phyloP scores from a whole-genome alignment of 1,140 invertebrate species.

The Pseudachorutes palmiensis region DNA sequence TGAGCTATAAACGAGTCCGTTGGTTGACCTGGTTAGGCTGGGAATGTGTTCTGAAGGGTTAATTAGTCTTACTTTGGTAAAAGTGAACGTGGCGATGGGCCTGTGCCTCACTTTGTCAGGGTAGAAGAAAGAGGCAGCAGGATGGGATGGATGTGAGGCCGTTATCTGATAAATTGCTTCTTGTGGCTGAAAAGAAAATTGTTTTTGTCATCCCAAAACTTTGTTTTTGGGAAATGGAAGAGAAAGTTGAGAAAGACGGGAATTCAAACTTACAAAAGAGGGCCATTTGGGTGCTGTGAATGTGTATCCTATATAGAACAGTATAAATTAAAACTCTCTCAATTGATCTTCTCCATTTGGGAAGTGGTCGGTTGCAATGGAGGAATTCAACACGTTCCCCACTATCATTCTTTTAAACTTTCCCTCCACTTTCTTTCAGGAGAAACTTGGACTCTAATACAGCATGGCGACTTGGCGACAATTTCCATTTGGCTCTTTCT shows the following conservation, averaged over 20 bases:
- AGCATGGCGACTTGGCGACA: no score
- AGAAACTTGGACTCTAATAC: no score
- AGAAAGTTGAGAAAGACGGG: not conserved
- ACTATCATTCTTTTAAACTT: no score
- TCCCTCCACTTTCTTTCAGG: no score
- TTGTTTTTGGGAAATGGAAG: not conserved
- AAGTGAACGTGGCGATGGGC: conserved; percentile 47
- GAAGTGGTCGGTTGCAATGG: not conserved
- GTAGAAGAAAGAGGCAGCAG: conserved; percentile 51
- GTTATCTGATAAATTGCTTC: conserved; percentile 53
- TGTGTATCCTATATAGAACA: conserved; percentile 47
- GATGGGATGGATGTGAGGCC: conserved; percentile 47
- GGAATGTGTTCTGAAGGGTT: no score
- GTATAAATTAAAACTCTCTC: conserved; percentile 1
- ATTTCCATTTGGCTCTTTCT: no score
- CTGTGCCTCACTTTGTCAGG: conserved; percentile 44
- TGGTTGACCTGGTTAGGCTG: no score
- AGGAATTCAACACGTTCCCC: not conserved
- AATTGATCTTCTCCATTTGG: not conserved
- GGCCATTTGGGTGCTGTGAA: conserved; percentile 56
- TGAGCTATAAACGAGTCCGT: conserved; percentile 30
- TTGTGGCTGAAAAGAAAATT: conserved; percentile 42
- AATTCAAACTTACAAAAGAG: conserved; percentile 40
- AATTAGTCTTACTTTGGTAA: conserved; percentile 37
- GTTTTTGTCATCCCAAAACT: not conserved